Evolutionary conservation across 1,140 invertebrate genomes (phyloP).

Genomic region (Gryon sp.): DNA sequence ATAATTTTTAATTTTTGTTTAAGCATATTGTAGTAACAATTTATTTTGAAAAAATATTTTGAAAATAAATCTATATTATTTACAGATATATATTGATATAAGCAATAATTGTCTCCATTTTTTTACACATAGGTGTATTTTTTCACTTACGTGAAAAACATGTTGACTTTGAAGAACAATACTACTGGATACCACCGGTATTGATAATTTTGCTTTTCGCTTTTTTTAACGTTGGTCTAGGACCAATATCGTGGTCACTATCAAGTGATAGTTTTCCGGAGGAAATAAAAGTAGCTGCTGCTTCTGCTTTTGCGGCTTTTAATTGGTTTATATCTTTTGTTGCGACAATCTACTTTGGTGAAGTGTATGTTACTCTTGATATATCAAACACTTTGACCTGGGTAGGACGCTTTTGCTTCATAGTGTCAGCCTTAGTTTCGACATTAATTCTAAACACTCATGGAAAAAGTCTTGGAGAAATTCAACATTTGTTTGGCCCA

Average conservation of each 20-base stretch:
- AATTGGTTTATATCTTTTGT: conserved; percentile 82
- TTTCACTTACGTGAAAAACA: conserved; percentile 62
- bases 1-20: no score
- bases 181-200: conserved; percentile 81
- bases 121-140: conserved; percentile 70
- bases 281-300: conserved; percentile 77
- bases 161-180: conserved; percentile 66
- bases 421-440: conserved; percentile 83
- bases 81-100: background rate
- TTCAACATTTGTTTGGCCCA: conserved; percentile 65
- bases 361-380: conserved; percentile 77
- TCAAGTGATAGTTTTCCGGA: conserved; percentile 82
- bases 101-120: background rate
- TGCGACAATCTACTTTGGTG: conserved; percentile 80
- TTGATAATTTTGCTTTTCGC: conserved; percentile 81
- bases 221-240: conserved; percentile 79
- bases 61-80: no score
- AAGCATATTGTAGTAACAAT: no score
- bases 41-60: no score
- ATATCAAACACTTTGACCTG: conserved; percentile 86
- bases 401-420: conserved; percentile 85
- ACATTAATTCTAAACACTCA: conserved; percentile 86
- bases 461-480: conserved; percentile 80
- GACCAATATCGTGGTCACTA: conserved; percentile 82
- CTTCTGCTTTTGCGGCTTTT: conserved; percentile 78